These are phyloP conservation scores for Rhinogobius similis DNA, from an alignment of 2,113 vertebrate species.

Conservation along the genomic window DNA sequence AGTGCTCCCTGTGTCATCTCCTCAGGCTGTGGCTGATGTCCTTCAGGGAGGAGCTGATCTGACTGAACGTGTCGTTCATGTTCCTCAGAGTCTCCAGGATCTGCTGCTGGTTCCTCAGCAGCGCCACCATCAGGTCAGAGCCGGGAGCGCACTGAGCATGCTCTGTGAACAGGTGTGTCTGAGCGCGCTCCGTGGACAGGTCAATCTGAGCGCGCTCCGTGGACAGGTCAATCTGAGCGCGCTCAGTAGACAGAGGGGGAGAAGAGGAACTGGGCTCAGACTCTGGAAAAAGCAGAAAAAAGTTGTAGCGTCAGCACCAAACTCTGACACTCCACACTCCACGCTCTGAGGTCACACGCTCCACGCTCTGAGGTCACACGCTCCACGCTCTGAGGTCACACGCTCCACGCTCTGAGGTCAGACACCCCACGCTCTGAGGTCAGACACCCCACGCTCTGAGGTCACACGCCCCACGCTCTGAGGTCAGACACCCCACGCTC, in stretches of 20 bases:
- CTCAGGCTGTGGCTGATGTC: constrained; percentile 4
- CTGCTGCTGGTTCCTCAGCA: constrained; percentile 2
- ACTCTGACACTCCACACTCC: no score
- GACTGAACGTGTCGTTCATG: background rate
- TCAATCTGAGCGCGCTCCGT: background rate
- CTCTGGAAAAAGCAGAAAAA: background rate
- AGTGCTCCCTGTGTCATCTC: background rate
- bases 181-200: background rate
- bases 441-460: no score
- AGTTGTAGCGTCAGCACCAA: no score
- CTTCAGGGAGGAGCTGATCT: background rate
- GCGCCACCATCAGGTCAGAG: background rate
- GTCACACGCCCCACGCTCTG: no score
- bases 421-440: no score
- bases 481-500: no score
- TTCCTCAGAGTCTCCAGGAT: background rate
- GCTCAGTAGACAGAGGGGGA: background rate
- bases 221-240: background rate
- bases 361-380: no score
- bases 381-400: no score
- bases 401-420: no score
- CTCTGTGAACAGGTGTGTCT: background rate
- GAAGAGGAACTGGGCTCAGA: background rate
- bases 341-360: no score
- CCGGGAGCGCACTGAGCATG: background rate